Base-by-base conservation (phyloP, 1,140 invertebrate genomes). In the Drosophila parvula region DNA sequence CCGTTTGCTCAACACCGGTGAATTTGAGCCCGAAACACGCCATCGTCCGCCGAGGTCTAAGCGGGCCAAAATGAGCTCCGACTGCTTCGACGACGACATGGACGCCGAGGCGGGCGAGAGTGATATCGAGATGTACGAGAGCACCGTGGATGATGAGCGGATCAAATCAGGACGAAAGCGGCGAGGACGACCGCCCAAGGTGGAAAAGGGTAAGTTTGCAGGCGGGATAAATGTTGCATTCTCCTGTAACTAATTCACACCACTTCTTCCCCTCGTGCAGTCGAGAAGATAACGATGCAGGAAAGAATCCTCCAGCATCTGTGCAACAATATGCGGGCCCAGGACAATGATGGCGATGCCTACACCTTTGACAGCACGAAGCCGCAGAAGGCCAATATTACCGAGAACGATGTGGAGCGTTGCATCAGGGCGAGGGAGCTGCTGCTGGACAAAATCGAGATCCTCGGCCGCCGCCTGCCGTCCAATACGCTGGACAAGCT, bases 401-500 rank as follows among this genome's bases (percentile, higher is more conserved):
- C 64, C 0, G 84, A 89, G 16, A 50, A 44, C 8, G 84, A 88
- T 8, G 77, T 88, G 4, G 74, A 78, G 11, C 76, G 36, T 95
- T 96, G 3, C 95, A 96, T 92, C 94, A 96, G 81, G 0, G 44
- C 99, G 95, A 98, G 99, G 92, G 96, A 98, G 68, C 95, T 98
- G 68, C 92, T 99, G 14, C 92, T 99, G 45, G 93, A 94, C 0
- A 95, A 96, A 86, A 96, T 99, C 47, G 98, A 99, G 85, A 92
- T 93, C 55, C 92, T 99, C 8, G 98, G 98, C 12, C 95, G 96
- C 5, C 94, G 94, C 51, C 93, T 99, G 65, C 99, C 99, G 4
- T 95, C 98, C 16, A 99, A 99, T 92, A 99, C 98, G 0, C 93
- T 99, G 14, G 99, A 99, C 94, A 98, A 99, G 90, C 93, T 99